Percentiles rank a stretch among this genome's conserved stretches.
Conservation (phyloP, 2,888 invertebrate genomes). For the Erebia aethiops region DNA sequence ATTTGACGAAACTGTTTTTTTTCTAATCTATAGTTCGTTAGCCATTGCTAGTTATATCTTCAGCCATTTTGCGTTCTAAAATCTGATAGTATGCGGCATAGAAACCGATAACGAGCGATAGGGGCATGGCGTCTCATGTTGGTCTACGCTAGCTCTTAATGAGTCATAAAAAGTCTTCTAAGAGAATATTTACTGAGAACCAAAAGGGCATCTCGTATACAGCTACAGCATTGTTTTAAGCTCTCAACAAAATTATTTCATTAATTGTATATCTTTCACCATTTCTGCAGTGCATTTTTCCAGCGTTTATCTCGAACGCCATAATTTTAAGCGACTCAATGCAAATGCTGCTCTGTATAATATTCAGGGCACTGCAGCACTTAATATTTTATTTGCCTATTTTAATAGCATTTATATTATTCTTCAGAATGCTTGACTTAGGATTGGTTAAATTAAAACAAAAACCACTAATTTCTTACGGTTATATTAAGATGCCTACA, state of each 20-base stretch:
- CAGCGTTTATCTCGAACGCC: conserved; percentile 17
- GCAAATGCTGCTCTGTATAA: conserved; percentile 11
- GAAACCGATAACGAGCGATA: too few relatives aligned
- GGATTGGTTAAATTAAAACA: background rate
- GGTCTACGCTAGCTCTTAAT: too few relatives aligned
- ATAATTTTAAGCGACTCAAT: conserved; percentile 16
- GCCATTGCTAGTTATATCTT: too few relatives aligned
- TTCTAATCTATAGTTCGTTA: too few relatives aligned
- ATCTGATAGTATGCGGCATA: too few relatives aligned
- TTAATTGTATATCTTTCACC: background rate
- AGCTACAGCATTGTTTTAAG: background rate
- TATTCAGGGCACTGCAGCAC: background rate
- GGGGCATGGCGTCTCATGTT: too few relatives aligned
- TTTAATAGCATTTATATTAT: background rate
- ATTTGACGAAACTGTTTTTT: too few relatives aligned
- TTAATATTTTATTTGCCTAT: conserved; percentile 11
- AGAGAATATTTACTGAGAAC: too few relatives aligned
- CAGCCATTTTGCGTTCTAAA: too few relatives aligned
- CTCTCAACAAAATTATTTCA: background rate
- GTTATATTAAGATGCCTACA: background rate
- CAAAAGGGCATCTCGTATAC: background rate
- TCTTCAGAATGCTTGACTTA: background rate
- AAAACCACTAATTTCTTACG: background rate
- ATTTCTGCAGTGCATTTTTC: conserved; percentile 21
- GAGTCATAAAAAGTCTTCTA: too few relatives aligned